phyloP scores from a whole-genome alignment of 2,888 invertebrate genomes.

The Amphipyra berbera region DNA sequence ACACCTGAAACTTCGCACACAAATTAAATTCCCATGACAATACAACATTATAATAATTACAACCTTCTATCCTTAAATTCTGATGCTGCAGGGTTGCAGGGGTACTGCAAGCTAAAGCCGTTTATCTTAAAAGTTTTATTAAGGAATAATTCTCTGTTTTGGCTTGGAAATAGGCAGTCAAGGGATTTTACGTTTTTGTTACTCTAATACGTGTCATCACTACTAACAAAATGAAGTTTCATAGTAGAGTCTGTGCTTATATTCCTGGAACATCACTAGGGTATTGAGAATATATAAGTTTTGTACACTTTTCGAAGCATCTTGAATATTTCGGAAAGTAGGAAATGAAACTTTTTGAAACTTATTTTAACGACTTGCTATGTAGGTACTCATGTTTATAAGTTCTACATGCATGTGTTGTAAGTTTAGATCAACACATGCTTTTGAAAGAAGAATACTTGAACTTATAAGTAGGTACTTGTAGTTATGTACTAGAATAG shows the following conservation, averaged over 20 bases:
- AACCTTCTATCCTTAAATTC: too few species aligned
- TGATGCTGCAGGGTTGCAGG: too few species aligned
- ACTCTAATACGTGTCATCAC: not conserved
- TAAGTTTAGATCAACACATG: slow-evolving; percentile 15
- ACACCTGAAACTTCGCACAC: too few species aligned
- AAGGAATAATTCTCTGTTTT: too few species aligned
- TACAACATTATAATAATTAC: too few species aligned
- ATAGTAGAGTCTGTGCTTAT: not conserved
- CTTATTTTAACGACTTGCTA: slow-evolving; percentile 24
- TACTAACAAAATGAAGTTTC: not conserved
- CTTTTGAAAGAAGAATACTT: slow-evolving; percentile 11
- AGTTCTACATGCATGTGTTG: slow-evolving; percentile 10
- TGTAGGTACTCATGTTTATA: slow-evolving; percentile 7
- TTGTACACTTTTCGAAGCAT: slow-evolving; percentile 21
- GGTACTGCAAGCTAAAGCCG: too few species aligned
- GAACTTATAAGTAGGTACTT: not conserved
- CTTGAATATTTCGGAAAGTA: slow-evolving; percentile 32
- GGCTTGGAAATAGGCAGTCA: too few species aligned
- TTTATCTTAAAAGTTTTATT: too few species aligned
- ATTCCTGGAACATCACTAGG: not conserved
- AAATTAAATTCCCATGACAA: too few species aligned
- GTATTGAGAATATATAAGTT: slow-evolving; percentile 7
- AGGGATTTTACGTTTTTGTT: too few species aligned
- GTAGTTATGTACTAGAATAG: too few species aligned
- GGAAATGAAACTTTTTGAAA: slow-evolving; percentile 19